phyloP scores from a whole-genome alignment of 2,888 invertebrate genomes.

The Drosophila nr. perissopoda region DNA sequence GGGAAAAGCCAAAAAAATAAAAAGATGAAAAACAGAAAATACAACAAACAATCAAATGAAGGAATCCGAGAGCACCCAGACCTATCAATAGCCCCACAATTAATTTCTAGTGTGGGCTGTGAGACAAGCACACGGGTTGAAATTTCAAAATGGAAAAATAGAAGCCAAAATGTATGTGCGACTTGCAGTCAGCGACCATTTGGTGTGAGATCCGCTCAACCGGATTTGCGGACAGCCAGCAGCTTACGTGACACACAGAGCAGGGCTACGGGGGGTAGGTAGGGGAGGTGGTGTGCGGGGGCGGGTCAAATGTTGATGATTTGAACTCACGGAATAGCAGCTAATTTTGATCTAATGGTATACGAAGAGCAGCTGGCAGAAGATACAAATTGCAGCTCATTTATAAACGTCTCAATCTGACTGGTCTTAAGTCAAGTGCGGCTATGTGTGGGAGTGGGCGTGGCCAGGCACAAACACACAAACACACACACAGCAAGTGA shows the following conservation, averaged over 20 bases:
- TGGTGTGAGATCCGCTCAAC: conserved; percentile 75
- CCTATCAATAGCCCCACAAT: conserved; percentile 76
- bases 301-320: conserved; percentile 21
- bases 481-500: conserved; percentile 36
- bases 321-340: conserved; percentile 55
- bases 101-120: conserved; percentile 54
- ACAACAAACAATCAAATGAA: conserved; percentile 55
- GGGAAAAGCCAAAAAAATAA: conserved; percentile 46
- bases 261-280: neutral
- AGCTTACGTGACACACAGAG: conserved; percentile 38
- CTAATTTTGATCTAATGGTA: conserved; percentile 71
- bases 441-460: conserved; percentile 12
- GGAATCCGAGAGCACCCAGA: conserved; percentile 27
- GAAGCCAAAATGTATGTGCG: conserved; percentile 68
- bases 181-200: conserved; percentile 60
- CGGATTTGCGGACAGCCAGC: conserved; percentile 60
- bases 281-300: neutral
- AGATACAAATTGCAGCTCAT: conserved; percentile 73
- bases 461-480: conserved; percentile 11
- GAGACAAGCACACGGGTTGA: conserved; percentile 28
- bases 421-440: conserved; percentile 7
- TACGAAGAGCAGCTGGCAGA: conserved; percentile 35
- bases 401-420: conserved; percentile 51
- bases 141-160: conserved; percentile 13
- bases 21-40: neutral